phyloP scores from a whole-genome alignment of 2,797 vertebrate genomes.

The Thripadectes ignobilis region DNA sequence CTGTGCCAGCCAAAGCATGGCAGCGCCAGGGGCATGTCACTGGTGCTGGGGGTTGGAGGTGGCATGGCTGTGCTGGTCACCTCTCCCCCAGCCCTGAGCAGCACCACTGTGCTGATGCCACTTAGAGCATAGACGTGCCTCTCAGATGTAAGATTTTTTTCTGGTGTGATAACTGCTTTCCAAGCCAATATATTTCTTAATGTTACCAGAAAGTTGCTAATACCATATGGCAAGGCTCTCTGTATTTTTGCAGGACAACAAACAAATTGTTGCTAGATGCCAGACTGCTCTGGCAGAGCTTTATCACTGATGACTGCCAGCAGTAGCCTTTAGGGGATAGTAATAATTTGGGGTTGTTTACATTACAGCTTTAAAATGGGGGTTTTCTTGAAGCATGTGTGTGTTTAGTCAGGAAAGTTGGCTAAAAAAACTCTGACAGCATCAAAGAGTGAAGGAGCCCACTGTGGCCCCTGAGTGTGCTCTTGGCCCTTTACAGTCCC shows the following conservation, averaged over 20 bases:
- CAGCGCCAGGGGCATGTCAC: not conserved
- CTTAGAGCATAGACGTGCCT: not conserved
- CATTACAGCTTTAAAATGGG: slow-evolving; percentile 52
- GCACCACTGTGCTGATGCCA: not conserved
- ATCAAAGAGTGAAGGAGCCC: not conserved
- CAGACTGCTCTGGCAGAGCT: slow-evolving; percentile 68
- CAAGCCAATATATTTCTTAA: slow-evolving; percentile 67
- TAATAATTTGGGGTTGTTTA: slow-evolving; percentile 59
- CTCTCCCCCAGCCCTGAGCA: not conserved
- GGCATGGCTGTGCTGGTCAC: not conserved
- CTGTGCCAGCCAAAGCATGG: not conserved
- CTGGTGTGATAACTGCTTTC: slow-evolving; percentile 52
- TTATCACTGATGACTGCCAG: slow-evolving; percentile 61
- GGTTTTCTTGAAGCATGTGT: slow-evolving; percentile 38
- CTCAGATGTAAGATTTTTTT: not conserved
- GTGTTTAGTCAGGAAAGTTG: slow-evolving; percentile 35
- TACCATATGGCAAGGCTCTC: slow-evolving; percentile 67
- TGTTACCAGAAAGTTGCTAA: slow-evolving; percentile 67
- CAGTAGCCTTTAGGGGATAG: slow-evolving; percentile 62
- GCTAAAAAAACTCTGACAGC: not conserved
- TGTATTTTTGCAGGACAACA: slow-evolving; percentile 69
- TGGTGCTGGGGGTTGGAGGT: not conserved
- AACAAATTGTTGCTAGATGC: slow-evolving; percentile 70
- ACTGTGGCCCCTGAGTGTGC: not conserved
- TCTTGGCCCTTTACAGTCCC: not conserved